Base-by-base conservation (phyloP, 2,888 invertebrate genomes). In the Dicranocentrus wangi region DNA sequence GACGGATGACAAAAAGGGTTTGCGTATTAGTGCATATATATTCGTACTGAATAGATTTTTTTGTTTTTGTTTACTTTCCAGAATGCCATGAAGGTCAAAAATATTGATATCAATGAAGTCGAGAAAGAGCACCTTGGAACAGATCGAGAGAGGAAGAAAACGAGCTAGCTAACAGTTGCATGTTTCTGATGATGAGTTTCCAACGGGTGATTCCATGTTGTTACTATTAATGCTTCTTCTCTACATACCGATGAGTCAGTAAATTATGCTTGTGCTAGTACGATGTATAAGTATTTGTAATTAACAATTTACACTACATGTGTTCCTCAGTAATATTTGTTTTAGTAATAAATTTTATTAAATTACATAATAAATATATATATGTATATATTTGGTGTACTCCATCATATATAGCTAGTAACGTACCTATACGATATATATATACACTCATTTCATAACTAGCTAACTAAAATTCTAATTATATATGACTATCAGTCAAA, bases 81-180 rank as follows among this genome's bases (percentile, higher is more conserved):
- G 86, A 84, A 83, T 65, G 86, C 84, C 15, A 84, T 86, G 84
- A 76, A 82, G 19, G 43, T 70, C 10, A 84, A 84, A 25, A 83
- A 79, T 55, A 85, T 86, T 28, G 86, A 86, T 70, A 69, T 83
- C 10, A 69, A 51, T 1, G 86, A 86, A 63, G 81, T 84, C 3
- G 82, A 84, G 5, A 83, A 83, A 60, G 84, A 84, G 39, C 80
- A 84, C 65, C 63, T 86, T n/a, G 84, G 84, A 47, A 86, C 86
- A 10, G 58, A 79, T 2, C 23, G 71, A 17, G 86, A 86, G 60
- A 81, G 77, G 42, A 82, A 80, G 42, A 82, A 78, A 13, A 70
- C 76, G 7, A 81, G 80, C 75, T 81, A 81, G 63, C 69, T 69
- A 69, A n/a, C 23, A 17, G 53, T 81, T 19, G 60, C 58, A 32